Evolutionary conservation across 2,797 vertebrate species (phyloP), one percentile per base, ranked within the genome.

Genomic region (Saxicola maurus): DNA sequence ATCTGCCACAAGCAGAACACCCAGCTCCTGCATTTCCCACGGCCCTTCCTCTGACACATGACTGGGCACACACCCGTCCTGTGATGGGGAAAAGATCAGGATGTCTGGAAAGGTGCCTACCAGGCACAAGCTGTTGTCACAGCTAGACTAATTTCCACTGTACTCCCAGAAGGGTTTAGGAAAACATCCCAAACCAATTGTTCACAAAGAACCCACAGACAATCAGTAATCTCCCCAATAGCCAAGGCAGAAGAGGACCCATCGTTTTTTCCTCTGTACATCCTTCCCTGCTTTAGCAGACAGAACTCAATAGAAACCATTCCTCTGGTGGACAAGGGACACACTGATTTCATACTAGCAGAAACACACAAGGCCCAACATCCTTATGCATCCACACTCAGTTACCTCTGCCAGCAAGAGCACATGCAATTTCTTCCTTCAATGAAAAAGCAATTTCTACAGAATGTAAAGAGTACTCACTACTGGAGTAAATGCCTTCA

Each of bases 21-120:
- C 48, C 72, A 69, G 37, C 48, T 82, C 56, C 88, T 40, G 24
- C 17, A 28, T 1, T 57, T 56, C 79, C 57, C 79, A 68, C 0
- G 0, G 56, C 51, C 60, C 56, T 57, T 75, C 46, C 52, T 33
- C 68, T 1, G 0, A 17, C 56, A 64, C 42, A 8, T 2, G 20
- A 60, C 61, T 6, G 37, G 72, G 49, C 81, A 83, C 0, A 0
- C 7, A n/a, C 45, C 56, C 1, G 0, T 55, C 45, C 80, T 90
- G 37, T 3, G 49, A 60, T 13, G 11, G 16, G 49, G 40, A 83
- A 40, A 74, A 62, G 48, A 82, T 42, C 68, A 48, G 73, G 65
- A 17, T 17, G 24, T 10, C 74, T 64, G 53, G n/a, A 78, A 71
- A 88, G 30, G 52, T 35, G 53, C 60, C 67, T 17, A 38, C 27